Conservation (phyloP, 2,888 invertebrate genomes). For the Caenorhabditis imperialis region DNA sequence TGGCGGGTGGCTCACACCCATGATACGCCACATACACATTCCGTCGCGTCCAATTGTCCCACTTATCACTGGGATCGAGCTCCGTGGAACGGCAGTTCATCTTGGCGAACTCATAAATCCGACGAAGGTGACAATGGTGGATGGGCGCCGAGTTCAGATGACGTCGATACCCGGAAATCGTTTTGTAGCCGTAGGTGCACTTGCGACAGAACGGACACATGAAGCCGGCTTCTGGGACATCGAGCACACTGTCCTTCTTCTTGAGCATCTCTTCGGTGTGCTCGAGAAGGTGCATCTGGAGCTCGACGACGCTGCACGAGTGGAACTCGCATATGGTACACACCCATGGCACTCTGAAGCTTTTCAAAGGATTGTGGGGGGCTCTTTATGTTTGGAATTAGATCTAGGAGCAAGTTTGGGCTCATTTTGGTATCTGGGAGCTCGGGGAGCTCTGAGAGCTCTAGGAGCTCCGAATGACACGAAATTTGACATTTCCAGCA, state of each 20-base stretch:
- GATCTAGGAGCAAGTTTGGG: too few relatives aligned
- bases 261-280: conserved; percentile 53
- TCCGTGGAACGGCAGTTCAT: conserved; percentile 59
- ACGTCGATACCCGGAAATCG: conserved; percentile 62
- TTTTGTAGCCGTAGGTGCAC: conserved; percentile 69
- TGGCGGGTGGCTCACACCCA: conserved; percentile 59
- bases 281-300: conserved; percentile 50
- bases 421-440: too few relatives aligned
- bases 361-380: too few relatives aligned
- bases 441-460: too few relatives aligned
- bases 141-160: conserved; percentile 60
- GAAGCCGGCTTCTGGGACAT: conserved; percentile 52
- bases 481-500: neutral
- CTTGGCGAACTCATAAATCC: conserved; percentile 61
- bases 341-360: conserved; percentile 64
- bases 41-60: conserved; percentile 63
- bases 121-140: conserved; percentile 63
- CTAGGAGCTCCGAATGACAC: too few relatives aligned
- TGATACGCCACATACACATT: conserved; percentile 65
- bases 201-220: conserved; percentile 70
- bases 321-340: conserved; percentile 65
- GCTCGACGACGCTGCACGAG: conserved; percentile 56
- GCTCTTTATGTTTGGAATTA: too few relatives aligned
- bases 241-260: conserved; percentile 23
- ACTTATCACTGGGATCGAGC: conserved; percentile 56